Conservation (phyloP, 2,113 vertebrate genomes). For the Sinocyclocheilus anophthalmus region DNA sequence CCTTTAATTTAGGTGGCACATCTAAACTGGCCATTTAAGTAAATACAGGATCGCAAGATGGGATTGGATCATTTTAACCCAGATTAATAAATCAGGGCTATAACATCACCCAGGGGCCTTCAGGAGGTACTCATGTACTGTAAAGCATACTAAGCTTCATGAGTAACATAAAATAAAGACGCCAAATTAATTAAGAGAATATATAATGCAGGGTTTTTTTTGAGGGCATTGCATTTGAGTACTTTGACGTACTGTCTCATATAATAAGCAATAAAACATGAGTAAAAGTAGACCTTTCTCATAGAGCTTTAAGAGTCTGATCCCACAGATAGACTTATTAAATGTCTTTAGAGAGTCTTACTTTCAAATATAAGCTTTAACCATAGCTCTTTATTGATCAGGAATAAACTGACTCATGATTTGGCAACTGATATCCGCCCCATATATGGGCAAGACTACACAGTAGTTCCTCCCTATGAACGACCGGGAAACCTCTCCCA, state of each 20-base stretch:
- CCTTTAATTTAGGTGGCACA: not conserved
- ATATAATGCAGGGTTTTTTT: not conserved
- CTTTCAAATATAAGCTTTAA: not conserved
- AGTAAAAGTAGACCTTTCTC: not conserved
- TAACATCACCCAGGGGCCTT: not conserved
- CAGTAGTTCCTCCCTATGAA: slow-evolving; percentile 68
- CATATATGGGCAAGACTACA: slow-evolving; percentile 74
- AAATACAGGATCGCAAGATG: not conserved
- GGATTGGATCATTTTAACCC: not conserved
- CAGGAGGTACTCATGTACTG: not conserved
- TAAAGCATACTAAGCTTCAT: not conserved
- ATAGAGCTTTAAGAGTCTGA: not conserved
- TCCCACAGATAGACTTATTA: not conserved
- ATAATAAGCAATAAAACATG: not conserved
- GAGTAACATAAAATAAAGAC: not conserved
- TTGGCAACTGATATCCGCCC: slow-evolving; percentile 58
- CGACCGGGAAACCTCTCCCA: slow-evolving; percentile 76
- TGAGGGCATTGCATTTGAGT: not conserved
- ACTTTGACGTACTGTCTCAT: slow-evolving; percentile 21
- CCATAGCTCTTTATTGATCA: not conserved
- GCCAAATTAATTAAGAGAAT: not conserved
- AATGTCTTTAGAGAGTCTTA: not conserved
- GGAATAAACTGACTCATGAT: slow-evolving; percentile 61
- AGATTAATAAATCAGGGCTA: not conserved
- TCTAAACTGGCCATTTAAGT: slow-evolving; percentile 6